Conservation (phyloP, 2,113 vertebrate species). For the Cynoglossus semilaevis region DNA sequence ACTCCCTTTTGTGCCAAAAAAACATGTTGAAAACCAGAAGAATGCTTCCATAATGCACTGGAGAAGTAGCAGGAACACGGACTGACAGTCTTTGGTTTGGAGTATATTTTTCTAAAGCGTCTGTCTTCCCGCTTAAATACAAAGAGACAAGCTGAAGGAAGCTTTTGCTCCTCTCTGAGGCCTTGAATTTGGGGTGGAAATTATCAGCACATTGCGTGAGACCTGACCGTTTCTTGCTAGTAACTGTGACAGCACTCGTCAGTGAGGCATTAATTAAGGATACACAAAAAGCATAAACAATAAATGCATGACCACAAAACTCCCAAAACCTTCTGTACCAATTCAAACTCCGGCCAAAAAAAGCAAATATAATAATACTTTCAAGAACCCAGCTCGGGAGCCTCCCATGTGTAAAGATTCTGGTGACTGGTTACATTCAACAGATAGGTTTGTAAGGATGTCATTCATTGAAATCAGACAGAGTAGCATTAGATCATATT, state of each 20-base stretch:
- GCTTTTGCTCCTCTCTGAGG: conserved; percentile 43
- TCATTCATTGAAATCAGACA: conserved; percentile 68
- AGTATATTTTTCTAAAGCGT: conserved; percentile 65
- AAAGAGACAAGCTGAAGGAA: conserved; percentile 52
- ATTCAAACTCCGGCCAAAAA: conserved; percentile 62
- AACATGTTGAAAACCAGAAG: conserved; percentile 15
- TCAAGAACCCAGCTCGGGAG: conserved; percentile 66
- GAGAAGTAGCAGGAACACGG: conserved; percentile 33
- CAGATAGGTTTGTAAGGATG: conserved; percentile 66
- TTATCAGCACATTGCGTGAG: conserved; percentile 71
- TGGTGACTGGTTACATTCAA: conserved; percentile 52
- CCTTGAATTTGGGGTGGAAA: conserved; percentile 61
- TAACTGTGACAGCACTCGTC: conserved; percentile 72
- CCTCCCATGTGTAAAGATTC: conserved; percentile 26
- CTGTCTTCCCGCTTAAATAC: conserved; percentile 61
- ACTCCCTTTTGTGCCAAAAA: conserved; percentile 16
- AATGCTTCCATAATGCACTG: conserved; percentile 36
- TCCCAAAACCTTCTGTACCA: conserved; percentile 63
- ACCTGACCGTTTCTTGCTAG: conserved; percentile 51
- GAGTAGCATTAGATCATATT: conserved; percentile 56
- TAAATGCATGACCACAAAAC: conserved; percentile 74
- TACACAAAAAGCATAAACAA: conserved; percentile 78
- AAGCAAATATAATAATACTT: conserved; percentile 75
- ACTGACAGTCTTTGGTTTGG: conserved; percentile 63
- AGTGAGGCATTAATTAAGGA: conserved; percentile 76